These are phyloP conservation scores for Masticophis lateralis DNA, from an alignment of 2,797 vertebrate genomes.

Conservation along the genomic window DNA sequence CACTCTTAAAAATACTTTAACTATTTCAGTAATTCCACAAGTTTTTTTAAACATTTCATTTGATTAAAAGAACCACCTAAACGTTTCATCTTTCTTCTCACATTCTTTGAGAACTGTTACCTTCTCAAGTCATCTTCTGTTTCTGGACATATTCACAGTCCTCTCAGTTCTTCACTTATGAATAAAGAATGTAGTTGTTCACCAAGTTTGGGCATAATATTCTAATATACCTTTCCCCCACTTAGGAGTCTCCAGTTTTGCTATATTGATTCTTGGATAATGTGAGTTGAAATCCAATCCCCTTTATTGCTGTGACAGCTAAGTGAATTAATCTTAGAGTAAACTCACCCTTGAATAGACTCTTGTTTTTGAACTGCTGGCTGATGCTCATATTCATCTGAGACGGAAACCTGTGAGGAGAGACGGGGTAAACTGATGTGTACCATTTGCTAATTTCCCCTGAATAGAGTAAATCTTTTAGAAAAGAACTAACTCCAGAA, in stretches of 20 bases:
- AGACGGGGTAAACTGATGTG: background rate
- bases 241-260: background rate
- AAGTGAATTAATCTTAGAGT: conserved; percentile 20
- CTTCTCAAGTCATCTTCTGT: background rate
- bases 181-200: background rate
- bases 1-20: background rate
- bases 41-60: background rate
- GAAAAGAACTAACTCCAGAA: background rate
- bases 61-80: background rate
- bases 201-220: background rate
- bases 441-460: background rate
- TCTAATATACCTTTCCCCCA: background rate
- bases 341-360: conserved; percentile 56
- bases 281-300: background rate
- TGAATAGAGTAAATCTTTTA: background rate
- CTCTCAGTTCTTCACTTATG: background rate
- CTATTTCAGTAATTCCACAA: background rate
- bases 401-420: conserved; percentile 2
- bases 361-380: conserved; percentile 54
- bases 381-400: conserved; percentile 47
- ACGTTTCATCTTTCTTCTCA: background rate
- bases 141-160: background rate
- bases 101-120: background rate
- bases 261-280: background rate
- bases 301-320: background rate